These are phyloP conservation scores for Pelecanus crispus DNA, from an alignment of 2,113 vertebrate species.

Conservation along the genomic window DNA sequence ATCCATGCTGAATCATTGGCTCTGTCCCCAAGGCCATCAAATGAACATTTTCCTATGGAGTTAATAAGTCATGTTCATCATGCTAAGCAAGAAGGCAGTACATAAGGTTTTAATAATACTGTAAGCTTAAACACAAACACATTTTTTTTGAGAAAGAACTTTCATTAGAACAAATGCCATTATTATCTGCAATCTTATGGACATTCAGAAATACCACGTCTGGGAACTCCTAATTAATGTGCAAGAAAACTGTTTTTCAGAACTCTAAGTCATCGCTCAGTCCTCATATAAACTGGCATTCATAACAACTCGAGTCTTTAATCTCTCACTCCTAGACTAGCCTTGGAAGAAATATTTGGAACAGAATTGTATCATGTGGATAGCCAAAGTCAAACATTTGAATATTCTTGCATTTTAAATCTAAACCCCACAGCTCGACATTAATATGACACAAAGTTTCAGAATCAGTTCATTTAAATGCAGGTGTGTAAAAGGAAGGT, in stretches of 20 bases:
- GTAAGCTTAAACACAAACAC: background rate
- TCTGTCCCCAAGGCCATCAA: background rate
- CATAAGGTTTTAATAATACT: slow-evolving; percentile 50
- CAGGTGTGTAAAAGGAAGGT: background rate
- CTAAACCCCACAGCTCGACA: background rate
- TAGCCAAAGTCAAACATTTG: background rate
- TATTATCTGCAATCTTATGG: background rate
- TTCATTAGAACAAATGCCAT: slow-evolving; percentile 1
- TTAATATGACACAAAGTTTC: background rate
- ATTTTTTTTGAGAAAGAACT: background rate
- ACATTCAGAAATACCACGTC: background rate
- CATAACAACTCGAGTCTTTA: background rate
- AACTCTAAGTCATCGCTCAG: background rate
- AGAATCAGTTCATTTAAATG: background rate
- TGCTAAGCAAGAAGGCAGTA: background rate
- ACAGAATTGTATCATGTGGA: background rate
- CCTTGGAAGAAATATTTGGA: background rate
- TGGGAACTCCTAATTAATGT: background rate
- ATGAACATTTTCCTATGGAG: slow-evolving; percentile 10
- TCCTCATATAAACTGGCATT: background rate
- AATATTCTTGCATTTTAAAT: background rate
- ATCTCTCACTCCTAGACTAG: background rate
- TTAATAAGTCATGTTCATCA: slow-evolving; percentile 40
- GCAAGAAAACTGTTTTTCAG: background rate
- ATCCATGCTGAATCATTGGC: background rate